Base-by-base conservation (phyloP, 37 sponge, comb jelly and placozoan genomes). In the Theonella swinhoei region DNA sequence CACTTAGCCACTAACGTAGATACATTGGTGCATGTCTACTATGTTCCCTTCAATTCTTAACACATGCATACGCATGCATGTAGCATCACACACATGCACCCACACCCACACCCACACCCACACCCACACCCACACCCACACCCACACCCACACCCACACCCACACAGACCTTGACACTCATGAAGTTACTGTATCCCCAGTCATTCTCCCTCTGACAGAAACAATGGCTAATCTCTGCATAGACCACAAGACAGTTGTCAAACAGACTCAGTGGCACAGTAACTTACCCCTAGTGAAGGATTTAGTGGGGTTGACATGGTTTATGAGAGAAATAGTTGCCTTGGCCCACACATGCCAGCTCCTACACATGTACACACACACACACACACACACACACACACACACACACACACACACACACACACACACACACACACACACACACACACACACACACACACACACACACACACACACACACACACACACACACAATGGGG, bases 121-220 rank as follows among this genome's bases (percentile, higher is more conserved):
- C n/a, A n/a, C n/a, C n/a, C n/a, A n/a, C n/a, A n/a, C n/a, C n/a
- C n/a, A n/a, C n/a, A n/a, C n/a, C n/a, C n/a, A n/a, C n/a, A n/a
- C n/a, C n/a, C n/a, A n/a, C n/a, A n/a, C n/a, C n/a, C n/a, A n/a
- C n/a, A n/a, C n/a, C n/a, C n/a, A n/a, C n/a, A n/a, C n/a, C n/a
- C n/a, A n/a, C n/a, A 59, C 24, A 19, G 85, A 96, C 97, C 92
- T 94, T 89, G 89, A 61, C 75, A 31, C 84, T 63, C 72, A 95
- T 83, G 40, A 98, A 88, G 74, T 80, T 92, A 72, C 92, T 89
- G 76, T 89, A 98, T 14, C 99, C 99, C 99, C 99, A 98, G 76
- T 98, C 99, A 88, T 98, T 98, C 65, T 97, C 98, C 66, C 94
- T 90, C 0, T 91, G 86, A 84, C 84, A 86, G 84, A 92, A 96